A percentile compares a stretch with the other conserved stretches of the same genome.
phyloP scores from a whole-genome alignment of 2,888 invertebrate species.

The Meandrusa payeni region DNA sequence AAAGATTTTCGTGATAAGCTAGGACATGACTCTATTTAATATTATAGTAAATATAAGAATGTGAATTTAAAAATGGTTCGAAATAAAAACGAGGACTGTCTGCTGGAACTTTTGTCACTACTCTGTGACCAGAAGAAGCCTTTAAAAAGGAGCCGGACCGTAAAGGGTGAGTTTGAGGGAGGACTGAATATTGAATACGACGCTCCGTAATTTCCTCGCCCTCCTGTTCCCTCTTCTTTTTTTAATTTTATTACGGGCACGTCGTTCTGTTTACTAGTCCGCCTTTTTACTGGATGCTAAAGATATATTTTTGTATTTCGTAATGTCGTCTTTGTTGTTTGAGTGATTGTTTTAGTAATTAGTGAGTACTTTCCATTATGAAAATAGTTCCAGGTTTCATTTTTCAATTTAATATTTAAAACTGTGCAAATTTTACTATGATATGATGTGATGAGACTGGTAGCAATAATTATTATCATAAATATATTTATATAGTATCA shows the following conservation, averaged over 20 bases:
- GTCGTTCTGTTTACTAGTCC: constrained; percentile 7
- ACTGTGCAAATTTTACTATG: too few species aligned
- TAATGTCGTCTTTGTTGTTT: constrained; percentile 6
- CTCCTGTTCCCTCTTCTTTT: constrained; percentile 1
- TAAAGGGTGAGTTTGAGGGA: constrained; percentile 46
- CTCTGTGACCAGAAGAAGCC: constrained; percentile 55
- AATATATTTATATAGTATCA: too few species aligned
- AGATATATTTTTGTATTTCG: constrained; percentile 3
- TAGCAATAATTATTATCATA: too few species aligned
- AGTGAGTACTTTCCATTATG: too few species aligned
- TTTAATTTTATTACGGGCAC: background rate
- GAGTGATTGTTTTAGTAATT: too few species aligned
- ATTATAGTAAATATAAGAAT: constrained; percentile 3
- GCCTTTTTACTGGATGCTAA: constrained; percentile 1
- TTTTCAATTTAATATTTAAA: too few species aligned
- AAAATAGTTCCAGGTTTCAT: too few species aligned
- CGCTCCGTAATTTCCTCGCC: constrained; percentile 7
- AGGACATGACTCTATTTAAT: too few species aligned
- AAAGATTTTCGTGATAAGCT: too few species aligned
- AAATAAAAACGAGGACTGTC: constrained; percentile 54
- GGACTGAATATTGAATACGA: constrained; percentile 22
- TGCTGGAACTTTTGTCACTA: constrained; percentile 53
- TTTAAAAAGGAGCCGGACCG: constrained; percentile 37
- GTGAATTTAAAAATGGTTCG: constrained; percentile 51
- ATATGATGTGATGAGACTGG: too few species aligned